Evolutionary conservation across 2,888 invertebrate species (phyloP), one percentile per base, ranked within the genome.

Genomic region (Tetragonula carbonaria): DNA sequence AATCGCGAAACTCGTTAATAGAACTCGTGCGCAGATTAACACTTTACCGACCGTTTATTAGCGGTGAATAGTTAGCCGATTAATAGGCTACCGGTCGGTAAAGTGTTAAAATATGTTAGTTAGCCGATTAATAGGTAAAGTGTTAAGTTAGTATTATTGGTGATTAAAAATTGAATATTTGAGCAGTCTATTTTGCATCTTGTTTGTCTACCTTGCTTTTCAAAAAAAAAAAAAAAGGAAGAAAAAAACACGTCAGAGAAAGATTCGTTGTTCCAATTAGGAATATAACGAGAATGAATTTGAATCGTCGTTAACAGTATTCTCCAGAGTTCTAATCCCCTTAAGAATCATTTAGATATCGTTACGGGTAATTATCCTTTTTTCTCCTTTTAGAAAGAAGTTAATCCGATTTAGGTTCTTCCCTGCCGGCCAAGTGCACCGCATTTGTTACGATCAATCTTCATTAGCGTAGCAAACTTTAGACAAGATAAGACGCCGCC

Each of bases 381-480:
- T 73, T 59, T 50, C 1, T 62, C 62, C 62, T n/a, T 45, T 62
- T n/a, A 11, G 33, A 71, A 73, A 66, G 80, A 67, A 73, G 16
- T n/a, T 67, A 67, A 78, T 81, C 67, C 72, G 59, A 81, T 81
- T 81, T 72, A 28, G 62, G 45, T 73, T 78, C 53, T 50, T 66
- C n/a, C 51, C 51, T 45, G 50, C 28, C 38, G 16, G 28, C 50
- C 51, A 16, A 55, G 53, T 50, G 62, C 38, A 14, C 45, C n/a
- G 57, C 67, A 45, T 81, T 78, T 68, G 63, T 78, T 73, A 72
- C 67, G 66, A 81, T 81, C 80, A 78, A 81, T 81, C 67, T 81
- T 78, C 72, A 78, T 78, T 78, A 81, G 67, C 38, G 53, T 78
- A 38, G 28, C 23, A 67, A 78, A 81, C 62, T 72, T 67, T 53